Evolutionary conservation across 2,113 vertebrate species (phyloP), one percentile per base, ranked within the genome.

Genomic region (Platysternon megacephalum): DNA sequence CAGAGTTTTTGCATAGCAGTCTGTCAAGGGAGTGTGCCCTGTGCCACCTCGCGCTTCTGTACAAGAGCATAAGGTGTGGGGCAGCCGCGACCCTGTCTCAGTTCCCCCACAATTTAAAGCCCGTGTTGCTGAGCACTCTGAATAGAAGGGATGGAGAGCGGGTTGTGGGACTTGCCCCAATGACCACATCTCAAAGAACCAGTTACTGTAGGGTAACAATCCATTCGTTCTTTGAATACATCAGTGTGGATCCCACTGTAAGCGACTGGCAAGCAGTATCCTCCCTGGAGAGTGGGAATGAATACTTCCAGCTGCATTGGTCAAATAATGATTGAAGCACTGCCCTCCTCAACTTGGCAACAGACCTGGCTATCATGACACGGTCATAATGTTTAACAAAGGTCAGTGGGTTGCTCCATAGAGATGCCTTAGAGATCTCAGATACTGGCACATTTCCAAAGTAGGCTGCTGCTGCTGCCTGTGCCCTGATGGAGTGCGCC

Each of bases 31-130:
- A 35, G 1, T 3, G 10, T 29, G 56, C 26, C 28, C 49, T 5
- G 39, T 19, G 42, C 79, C 65, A 2, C 42, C 12, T 76, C 3
- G 22, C 14, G 42, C 42, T 46, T 46, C 42, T 76, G 5, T 8
- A 46, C 42, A 46, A 26, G 44, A 56, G 55, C 49, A 4, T 44
- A 49, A 19, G 12, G 4, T 76, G 68, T 6, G 1, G 0, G 13
- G 6, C 0, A 22, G 6, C 6, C 28, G 11, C 0, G 0, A 35
- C 39, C 35, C 2, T 13, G 6, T 51, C 90, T 48, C 44, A 28
- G 44, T 44, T 29, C 74, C 21, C 42, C 14, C 42, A 28, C 24
- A 79, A 4, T 76, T 26, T 42, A 76, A 44, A 46, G 22, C 74
- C 39, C 3, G 4, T 44, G 22, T 2, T 46, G 74, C 42, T 46